Evolutionary conservation across 2,888 invertebrate genomes (phyloP).

Genomic region (Notocelia uddmanniana): DNA sequence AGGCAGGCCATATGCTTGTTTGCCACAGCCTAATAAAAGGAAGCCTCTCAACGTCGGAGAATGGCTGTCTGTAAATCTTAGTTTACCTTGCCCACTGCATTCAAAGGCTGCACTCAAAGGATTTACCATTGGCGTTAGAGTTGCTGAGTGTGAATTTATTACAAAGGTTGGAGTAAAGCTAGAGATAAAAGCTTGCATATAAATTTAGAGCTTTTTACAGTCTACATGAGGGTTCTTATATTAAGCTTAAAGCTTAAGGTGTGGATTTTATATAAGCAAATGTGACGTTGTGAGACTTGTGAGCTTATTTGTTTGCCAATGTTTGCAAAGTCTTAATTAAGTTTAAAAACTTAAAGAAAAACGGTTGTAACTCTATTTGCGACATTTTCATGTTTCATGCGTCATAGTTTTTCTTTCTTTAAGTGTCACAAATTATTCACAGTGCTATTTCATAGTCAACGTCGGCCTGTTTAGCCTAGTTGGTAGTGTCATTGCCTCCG

Average conservation of each 20-base stretch:
- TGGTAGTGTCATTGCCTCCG: no score
- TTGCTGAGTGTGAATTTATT: background rate
- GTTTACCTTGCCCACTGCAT: background rate
- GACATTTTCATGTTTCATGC: no score
- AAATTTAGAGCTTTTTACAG: background rate
- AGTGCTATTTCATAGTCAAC: no score
- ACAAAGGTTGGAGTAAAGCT: background rate
- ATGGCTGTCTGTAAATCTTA: background rate
- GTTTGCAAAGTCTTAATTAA: constrained; percentile 11
- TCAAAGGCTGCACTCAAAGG: background rate
- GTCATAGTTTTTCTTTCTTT: no score
- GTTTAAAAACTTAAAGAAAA: no score
- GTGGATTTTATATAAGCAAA: constrained; percentile 2
- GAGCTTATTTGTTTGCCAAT: background rate
- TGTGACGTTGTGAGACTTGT: background rate
- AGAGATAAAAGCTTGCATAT: constrained; percentile 1
- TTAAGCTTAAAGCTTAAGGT: constrained; percentile 7
- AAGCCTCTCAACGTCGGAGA: background rate
- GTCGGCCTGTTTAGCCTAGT: no score
- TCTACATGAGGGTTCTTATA: constrained; percentile 3
- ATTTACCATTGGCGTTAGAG: background rate
- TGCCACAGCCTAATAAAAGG: background rate
- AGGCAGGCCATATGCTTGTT: no score
- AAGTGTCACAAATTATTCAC: no score
- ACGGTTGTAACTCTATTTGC: no score